Conservation (phyloP, 2,113 vertebrate genomes). For the Ceuthmochares aereus region DNA sequence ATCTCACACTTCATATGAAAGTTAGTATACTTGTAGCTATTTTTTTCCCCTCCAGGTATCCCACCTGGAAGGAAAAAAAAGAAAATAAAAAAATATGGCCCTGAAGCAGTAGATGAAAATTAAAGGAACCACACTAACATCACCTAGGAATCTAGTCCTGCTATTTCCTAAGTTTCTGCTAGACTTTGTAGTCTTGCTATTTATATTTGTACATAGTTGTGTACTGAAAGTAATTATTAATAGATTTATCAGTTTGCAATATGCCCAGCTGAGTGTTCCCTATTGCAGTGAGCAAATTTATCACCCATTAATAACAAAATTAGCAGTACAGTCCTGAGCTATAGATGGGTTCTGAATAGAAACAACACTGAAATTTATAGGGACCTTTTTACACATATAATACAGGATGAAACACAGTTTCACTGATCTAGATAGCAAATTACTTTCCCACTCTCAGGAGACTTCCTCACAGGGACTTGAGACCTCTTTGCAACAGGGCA, state of each 20-base stretch:
- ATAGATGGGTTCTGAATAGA: background rate
- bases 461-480: background rate
- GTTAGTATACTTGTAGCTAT: background rate
- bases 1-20: background rate
- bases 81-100: background rate
- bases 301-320: background rate
- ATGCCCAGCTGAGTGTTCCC: background rate
- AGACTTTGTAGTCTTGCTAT: background rate
- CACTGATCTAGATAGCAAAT: background rate
- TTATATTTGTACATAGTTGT: background rate
- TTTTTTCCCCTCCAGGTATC: background rate
- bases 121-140: background rate
- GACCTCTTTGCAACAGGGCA: background rate
- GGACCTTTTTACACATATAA: background rate
- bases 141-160: background rate
- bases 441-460: background rate
- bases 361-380: background rate
- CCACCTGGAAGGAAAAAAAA: fast-evolving
- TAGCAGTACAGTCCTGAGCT: background rate
- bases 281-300: background rate
- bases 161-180: background rate
- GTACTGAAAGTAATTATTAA: background rate
- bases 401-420: background rate
- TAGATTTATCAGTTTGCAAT: background rate
- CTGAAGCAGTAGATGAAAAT: background rate